Evolutionary conservation across 2,888 invertebrate species (phyloP).

Genomic region (Bembecia ichneumoniformis): DNA sequence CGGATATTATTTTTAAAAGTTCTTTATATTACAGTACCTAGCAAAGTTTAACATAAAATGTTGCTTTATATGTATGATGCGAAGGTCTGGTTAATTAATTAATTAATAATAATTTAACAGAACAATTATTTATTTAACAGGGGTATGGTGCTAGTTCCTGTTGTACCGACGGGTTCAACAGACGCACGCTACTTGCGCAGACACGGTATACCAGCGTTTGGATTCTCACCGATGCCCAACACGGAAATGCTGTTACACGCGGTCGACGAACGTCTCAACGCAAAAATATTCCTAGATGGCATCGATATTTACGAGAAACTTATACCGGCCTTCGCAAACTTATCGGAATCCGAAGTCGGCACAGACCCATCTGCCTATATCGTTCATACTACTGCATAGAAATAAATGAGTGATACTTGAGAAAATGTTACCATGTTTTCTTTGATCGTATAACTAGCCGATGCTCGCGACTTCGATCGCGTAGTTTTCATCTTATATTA

Average conservation of each 20-base stretch:
- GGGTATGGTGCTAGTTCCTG: slow-evolving; percentile 67
- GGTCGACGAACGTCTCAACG: slow-evolving; percentile 83
- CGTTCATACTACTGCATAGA: not conserved
- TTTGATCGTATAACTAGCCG: too few species aligned
- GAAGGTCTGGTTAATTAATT: too few species aligned
- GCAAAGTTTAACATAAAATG: too few species aligned
- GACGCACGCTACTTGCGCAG: slow-evolving; percentile 84
- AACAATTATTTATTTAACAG: slow-evolving; percentile 36
- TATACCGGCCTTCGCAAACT: slow-evolving; percentile 2
- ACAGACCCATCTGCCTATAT: not conserved
- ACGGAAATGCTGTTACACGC: slow-evolving; percentile 85
- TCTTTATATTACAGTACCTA: too few species aligned
- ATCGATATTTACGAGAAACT: slow-evolving; percentile 80
- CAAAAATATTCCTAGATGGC: slow-evolving; percentile 78
- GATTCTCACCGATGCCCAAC: slow-evolving; percentile 88
- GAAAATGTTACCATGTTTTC: too few species aligned
- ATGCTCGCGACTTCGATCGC: too few species aligned
- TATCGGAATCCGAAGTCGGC: not conserved
- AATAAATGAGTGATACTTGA: too few species aligned
- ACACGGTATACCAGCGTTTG: slow-evolving; percentile 82
- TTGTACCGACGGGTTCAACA: slow-evolving; percentile 86
- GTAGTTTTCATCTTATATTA: too few species aligned
- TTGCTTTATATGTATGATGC: too few species aligned
- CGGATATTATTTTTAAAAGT: too few species aligned
- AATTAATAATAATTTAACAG: too few species aligned